Evolutionary conservation across 2,888 invertebrate genomes (phyloP), one percentile per base, ranked within the genome.

Genomic region (Xestoiulus laeticollis): DNA sequence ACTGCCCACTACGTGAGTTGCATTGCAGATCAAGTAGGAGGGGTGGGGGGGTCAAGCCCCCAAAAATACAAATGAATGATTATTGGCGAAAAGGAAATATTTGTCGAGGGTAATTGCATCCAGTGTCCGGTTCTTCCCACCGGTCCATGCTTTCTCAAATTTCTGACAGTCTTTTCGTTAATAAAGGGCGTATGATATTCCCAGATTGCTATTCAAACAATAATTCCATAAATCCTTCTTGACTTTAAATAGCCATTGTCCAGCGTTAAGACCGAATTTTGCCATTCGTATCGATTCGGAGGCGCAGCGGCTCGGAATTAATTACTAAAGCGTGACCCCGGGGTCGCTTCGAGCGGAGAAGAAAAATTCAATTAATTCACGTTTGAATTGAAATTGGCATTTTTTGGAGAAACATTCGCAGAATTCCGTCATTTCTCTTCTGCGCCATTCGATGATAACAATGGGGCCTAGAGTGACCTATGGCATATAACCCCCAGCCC

Each of bases 301-400:
- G 78, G 78, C 78, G 78, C 78, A 78, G 78, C 78, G 30, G 78
- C 78, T 78, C 78, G 78, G 78, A 78, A 78, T 78, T 78, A 78
- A 78, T 78, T 78, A 78, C 78, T 78, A 26, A 78, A 32, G 30
- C 78, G 14, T 78, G 78, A 78, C 78, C 78, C 78, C 78, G 78
- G 26, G 78, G 78, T 78, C 78, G 26, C 78, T 78, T 5, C 16
- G 30, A 32, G 78, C 78, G 16, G 78, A 78, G 78, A 78, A 78
- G 78, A 78, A 78, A 78, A 78, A 78, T 78, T 78, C 78, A 78
- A 78, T 78, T 78, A 78, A 78, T 78, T 78, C 78, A 78, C 78
- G 78, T 78, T 78, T 78, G 78, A 30, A 78, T 78, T 78, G 78
- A 78, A 78, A 78, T 78, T 32, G 78, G 78, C 78, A 78, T 78